These are phyloP conservation scores for Pediacus dermestoides DNA, from an alignment of 2,888 invertebrate species.

Conservation along the genomic window DNA sequence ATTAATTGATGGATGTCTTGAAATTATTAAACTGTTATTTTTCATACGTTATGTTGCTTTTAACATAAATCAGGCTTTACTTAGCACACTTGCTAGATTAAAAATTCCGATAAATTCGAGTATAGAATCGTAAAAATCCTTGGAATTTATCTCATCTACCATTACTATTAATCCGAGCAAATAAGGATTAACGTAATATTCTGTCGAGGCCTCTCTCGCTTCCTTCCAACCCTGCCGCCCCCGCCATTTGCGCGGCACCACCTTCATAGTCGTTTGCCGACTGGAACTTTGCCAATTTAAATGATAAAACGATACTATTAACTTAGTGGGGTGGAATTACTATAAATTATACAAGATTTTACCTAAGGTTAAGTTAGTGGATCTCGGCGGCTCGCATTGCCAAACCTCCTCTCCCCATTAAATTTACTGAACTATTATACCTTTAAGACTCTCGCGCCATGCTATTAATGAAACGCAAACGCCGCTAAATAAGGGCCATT, in stretches of 20 bases:
- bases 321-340: slow-evolving; percentile 44
- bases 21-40: too few species aligned
- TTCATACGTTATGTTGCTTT: too few species aligned
- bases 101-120: too few species aligned
- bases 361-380: slow-evolving; percentile 42
- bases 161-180: too few species aligned
- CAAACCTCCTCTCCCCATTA: slow-evolving; percentile 36
- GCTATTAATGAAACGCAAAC: slow-evolving; percentile 34
- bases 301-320: slow-evolving; percentile 50
- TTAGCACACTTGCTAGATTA: too few species aligned
- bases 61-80: too few species aligned
- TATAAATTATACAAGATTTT: slow-evolving; percentile 49
- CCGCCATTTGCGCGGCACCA: too few species aligned
- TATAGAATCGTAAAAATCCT: too few species aligned
- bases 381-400: slow-evolving; percentile 27
- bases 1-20: too few species aligned
- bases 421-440: slow-evolving; percentile 39
- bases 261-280: slow-evolving; percentile 31
- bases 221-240: too few species aligned
- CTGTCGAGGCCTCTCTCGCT: slow-evolving; percentile 27
- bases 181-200: slow-evolving; percentile 27
- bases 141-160: too few species aligned
- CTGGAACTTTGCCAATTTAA: slow-evolving; percentile 48
- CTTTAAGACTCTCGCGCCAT: slow-evolving; percentile 33
- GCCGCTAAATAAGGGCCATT: slow-evolving; percentile 24